Percentiles rank a stretch among this genome's conserved stretches.
phyloP scores from a whole-genome alignment of 2,797 vertebrate species.

The Sebastes reedi region DNA sequence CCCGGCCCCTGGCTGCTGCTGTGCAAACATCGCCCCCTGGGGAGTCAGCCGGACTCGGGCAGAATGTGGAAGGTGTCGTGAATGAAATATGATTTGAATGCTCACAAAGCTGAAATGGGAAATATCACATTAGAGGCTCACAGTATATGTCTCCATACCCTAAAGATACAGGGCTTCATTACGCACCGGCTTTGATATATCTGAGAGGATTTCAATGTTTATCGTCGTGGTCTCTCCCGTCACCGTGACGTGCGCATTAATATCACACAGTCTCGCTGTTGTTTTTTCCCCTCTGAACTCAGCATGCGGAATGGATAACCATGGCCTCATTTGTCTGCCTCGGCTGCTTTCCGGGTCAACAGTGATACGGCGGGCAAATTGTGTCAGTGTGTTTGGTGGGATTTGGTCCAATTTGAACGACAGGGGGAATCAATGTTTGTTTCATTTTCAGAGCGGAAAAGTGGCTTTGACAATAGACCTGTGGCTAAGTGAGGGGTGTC shows the following conservation, averaged over 20 bases:
- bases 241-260: slow-evolving; percentile 61
- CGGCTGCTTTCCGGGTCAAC: slow-evolving; percentile 51
- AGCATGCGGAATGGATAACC: slow-evolving; percentile 42
- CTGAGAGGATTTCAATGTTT: slow-evolving; percentile 71
- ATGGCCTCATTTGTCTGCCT: slow-evolving; percentile 49
- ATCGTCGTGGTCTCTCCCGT: slow-evolving; percentile 49
- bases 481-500: slow-evolving; percentile 44
- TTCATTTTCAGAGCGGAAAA: background rate
- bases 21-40: slow-evolving; percentile 47
- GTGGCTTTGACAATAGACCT: slow-evolving; percentile 16
- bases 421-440: slow-evolving; percentile 8
- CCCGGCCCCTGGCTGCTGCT: slow-evolving; percentile 29
- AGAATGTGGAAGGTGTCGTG: slow-evolving; percentile 57
- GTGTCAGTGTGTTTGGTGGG: slow-evolving; percentile 34
- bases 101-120: slow-evolving; percentile 59
- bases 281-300: slow-evolving; percentile 50
- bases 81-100: slow-evolving; percentile 80
- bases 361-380: slow-evolving; percentile 26
- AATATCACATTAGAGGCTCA: slow-evolving; percentile 67
- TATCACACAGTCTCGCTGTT: slow-evolving; percentile 52
- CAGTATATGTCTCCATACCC: slow-evolving; percentile 61
- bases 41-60: slow-evolving; percentile 46
- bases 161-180: slow-evolving; percentile 74
- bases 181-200: slow-evolving; percentile 73
- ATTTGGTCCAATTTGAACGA: slow-evolving; percentile 57